Evolutionary conservation across 2,888 invertebrate species (phyloP).

Genomic region (Melikaiella ostensackeni): DNA sequence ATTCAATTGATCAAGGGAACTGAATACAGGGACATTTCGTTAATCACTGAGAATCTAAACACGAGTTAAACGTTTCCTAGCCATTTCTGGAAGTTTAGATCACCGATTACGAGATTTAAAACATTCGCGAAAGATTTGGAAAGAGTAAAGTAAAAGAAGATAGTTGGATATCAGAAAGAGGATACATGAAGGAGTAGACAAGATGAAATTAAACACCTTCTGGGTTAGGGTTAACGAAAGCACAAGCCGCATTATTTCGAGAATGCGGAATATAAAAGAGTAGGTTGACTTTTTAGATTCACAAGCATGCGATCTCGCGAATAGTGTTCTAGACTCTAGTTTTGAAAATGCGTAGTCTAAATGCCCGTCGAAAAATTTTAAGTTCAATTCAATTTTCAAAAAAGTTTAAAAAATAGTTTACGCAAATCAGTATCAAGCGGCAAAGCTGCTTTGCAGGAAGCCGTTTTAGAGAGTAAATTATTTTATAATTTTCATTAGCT

Average conservation of each 20-base stretch:
- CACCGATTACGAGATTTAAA: not conserved
- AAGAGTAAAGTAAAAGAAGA: not conserved
- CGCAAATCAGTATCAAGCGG: conserved; percentile 15
- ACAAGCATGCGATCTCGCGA: conserved; percentile 14
- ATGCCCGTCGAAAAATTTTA: not conserved
- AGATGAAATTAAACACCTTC: not conserved
- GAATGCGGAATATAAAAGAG: conserved; percentile 53
- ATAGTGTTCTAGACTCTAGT: not conserved
- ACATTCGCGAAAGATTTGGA: not conserved
- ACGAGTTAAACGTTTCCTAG: not conserved
- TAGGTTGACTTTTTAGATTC: not conserved
- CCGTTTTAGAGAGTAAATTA: conserved; percentile 25
- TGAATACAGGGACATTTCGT: not conserved
- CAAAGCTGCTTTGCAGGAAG: conserved; percentile 32
- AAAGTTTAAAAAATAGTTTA: not conserved
- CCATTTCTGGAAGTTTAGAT: conserved; percentile 2
- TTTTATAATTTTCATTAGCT: conserved; percentile 10
- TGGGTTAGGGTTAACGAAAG: conserved; percentile 72
- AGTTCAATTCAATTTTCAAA: not conserved
- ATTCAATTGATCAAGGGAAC: not conserved
- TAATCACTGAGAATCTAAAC: conserved; percentile 12
- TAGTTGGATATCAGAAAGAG: not conserved
- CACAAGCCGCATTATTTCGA: conserved; percentile 69
- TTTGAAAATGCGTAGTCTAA: not conserved
- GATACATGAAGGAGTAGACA: conserved; percentile 7